phyloP scores from a whole-genome alignment of 2,797 vertebrate genomes.

The Falco rusticolus region DNA sequence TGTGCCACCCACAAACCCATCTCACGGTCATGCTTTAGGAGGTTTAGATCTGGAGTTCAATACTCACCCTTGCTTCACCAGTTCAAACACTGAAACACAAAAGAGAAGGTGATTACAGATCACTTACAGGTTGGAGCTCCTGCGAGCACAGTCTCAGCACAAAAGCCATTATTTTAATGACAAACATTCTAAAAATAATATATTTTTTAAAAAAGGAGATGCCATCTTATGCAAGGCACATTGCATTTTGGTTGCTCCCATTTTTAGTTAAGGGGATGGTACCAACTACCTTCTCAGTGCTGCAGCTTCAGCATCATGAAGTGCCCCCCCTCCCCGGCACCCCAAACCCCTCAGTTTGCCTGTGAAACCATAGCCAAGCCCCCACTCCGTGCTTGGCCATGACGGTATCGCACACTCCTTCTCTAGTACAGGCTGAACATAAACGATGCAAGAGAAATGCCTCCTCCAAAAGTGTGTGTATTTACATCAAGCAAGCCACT shows the following conservation, averaged over 20 bases:
- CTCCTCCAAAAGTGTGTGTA: neutral
- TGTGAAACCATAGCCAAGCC: neutral
- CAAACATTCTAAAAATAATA: neutral
- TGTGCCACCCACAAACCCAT: neutral
- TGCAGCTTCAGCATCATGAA: neutral
- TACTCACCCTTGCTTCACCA: constrained; percentile 97
- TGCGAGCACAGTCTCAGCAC: neutral
- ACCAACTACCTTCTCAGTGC: neutral
- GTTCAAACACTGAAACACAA: constrained; percentile 90
- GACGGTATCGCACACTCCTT: neutral
- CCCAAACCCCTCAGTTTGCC: neutral
- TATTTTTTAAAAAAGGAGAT: neutral
- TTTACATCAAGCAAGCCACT: neutral
- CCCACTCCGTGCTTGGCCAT: neutral
- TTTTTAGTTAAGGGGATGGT: neutral
- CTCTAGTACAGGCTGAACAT: neutral
- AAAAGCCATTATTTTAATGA: neutral
- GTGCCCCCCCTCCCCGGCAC: neutral
- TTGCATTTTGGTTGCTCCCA: neutral
- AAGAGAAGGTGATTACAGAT: constrained; percentile 25
- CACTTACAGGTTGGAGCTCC: neutral
- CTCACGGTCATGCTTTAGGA: neutral
- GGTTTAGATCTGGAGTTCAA: neutral
- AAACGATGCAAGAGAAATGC: neutral
- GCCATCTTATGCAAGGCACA: neutral